Evolutionary conservation across 2,888 invertebrate species (phyloP).

Genomic region (Cordilura impudica): DNA sequence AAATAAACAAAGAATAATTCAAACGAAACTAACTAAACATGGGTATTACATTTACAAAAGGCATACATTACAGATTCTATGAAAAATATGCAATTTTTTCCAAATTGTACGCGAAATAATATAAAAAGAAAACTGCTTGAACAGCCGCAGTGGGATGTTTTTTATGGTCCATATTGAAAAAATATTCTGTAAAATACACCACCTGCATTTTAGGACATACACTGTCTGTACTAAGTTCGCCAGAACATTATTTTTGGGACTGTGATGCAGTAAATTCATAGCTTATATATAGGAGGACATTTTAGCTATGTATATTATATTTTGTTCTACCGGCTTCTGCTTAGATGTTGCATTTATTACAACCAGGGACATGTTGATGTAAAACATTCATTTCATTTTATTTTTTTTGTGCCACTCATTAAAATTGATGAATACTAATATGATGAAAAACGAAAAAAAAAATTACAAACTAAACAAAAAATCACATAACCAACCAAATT

Average conservation of each 20-base stretch:
- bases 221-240: background rate
- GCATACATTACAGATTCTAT: constrained; percentile 53
- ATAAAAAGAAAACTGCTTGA: background rate
- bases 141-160: constrained; percentile 2
- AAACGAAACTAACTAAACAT: constrained; percentile 40
- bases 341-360: background rate
- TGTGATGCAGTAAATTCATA: background rate
- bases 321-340: background rate
- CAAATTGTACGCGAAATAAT: constrained; percentile 40
- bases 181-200: background rate
- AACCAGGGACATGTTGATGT: constrained; percentile 35
- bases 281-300: too few species aligned
- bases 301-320: too few species aligned
- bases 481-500: constrained; percentile 20
- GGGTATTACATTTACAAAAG: constrained; percentile 60
- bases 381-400: constrained; percentile 35
- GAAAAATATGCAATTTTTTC: constrained; percentile 45
- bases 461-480: constrained; percentile 65
- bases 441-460: too few species aligned
- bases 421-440: constrained; percentile 65
- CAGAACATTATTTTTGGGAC: background rate
- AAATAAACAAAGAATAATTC: too few species aligned
- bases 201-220: background rate
- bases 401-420: constrained; percentile 56
- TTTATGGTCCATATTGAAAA: background rate